A percentile compares a stretch with the other conserved stretches of the same genome.
phyloP scores from a whole-genome alignment of 2,113 vertebrate genomes.

The Synodontis membranacea region DNA sequence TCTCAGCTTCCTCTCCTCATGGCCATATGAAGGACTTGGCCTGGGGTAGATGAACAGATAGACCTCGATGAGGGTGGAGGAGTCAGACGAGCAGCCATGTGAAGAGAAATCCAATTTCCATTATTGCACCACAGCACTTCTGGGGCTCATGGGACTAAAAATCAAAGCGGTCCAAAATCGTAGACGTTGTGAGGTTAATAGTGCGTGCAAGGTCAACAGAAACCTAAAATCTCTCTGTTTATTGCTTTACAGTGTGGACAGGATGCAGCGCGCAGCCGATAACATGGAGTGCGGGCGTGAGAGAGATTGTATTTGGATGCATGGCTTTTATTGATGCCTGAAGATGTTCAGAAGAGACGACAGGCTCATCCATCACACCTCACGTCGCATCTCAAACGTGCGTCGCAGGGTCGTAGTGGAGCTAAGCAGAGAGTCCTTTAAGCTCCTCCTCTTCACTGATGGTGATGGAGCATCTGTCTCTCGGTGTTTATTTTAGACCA shows the following conservation, averaged over 20 bases:
- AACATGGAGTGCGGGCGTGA: background rate
- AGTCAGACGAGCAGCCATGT: conserved; percentile 35
- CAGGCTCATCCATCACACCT: conserved; percentile 38
- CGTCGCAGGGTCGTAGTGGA: background rate
- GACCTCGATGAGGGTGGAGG: conserved; percentile 22
- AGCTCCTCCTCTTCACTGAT: conserved; percentile 30
- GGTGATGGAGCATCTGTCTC: conserved; percentile 43
- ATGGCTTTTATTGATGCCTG: conserved; percentile 43
- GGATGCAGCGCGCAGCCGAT: background rate
- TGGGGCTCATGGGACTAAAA: conserved; percentile 43
- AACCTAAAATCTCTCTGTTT: conserved; percentile 39
- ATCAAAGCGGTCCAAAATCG: conserved; percentile 34
- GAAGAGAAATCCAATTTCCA: conserved; percentile 57
- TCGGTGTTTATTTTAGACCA: conserved; percentile 8
- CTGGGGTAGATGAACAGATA: conserved; percentile 45
- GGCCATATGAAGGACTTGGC: conserved; percentile 8
- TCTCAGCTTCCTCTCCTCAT: background rate
- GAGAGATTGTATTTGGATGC: conserved; percentile 26
- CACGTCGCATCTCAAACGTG: background rate
- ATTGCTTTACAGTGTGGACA: background rate
- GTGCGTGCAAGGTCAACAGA: conserved; percentile 22
- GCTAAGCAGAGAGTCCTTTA: background rate
- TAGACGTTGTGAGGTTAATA: conserved; percentile 40
- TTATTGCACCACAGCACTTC: conserved; percentile 44
- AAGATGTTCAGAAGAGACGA: conserved; percentile 7